Evolutionary conservation across 2,888 invertebrate species (phyloP), one percentile per base, ranked within the genome.

Genomic region (Agrochola litura): DNA sequence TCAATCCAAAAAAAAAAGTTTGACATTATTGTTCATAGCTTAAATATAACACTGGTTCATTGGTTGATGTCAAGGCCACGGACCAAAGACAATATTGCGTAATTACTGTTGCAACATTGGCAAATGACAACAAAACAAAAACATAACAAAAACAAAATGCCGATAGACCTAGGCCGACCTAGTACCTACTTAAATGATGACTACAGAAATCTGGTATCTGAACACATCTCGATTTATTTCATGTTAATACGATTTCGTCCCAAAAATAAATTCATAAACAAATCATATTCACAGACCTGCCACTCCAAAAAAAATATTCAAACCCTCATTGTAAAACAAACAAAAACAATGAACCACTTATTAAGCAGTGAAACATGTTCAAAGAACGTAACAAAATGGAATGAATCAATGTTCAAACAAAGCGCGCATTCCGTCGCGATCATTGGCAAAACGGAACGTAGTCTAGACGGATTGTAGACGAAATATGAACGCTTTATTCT

Each of bases 391-490:
- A 85, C 85, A 83, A 79, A 88, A 89, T 67, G 79, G 69, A 83
- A 84, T 84, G 81, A 82, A 85, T 83, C 81, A 79, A 85, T 83
- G 86, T 83, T 77, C 37, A 84, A 79, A 87, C 82, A 84, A 88
- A 83, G 82, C 80, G 67, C 56, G 75, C 77, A 85, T 87, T 90
- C 86, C 82, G 82, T 82, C 69, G 84, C 84, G 88, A 89, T 91
- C 88, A 89, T 91, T 90, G 87, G 86, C 85, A 85, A 86, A 89
- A 88, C 86, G 77, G 77, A 85, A 82, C 86, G 81, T 77, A 83
- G 92, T 92, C 92, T 92, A 92, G 92, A 92, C 92, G 82, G 84
- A 87, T 87, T 82, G 88, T 85, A 89, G 89, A 89, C 89, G 78
- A 89, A 88, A 87, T 85, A 83, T 86, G 71, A 65, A 71, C 19